Conservation (phyloP, 2,113 vertebrate genomes). For the Lampris incognitus region DNA sequence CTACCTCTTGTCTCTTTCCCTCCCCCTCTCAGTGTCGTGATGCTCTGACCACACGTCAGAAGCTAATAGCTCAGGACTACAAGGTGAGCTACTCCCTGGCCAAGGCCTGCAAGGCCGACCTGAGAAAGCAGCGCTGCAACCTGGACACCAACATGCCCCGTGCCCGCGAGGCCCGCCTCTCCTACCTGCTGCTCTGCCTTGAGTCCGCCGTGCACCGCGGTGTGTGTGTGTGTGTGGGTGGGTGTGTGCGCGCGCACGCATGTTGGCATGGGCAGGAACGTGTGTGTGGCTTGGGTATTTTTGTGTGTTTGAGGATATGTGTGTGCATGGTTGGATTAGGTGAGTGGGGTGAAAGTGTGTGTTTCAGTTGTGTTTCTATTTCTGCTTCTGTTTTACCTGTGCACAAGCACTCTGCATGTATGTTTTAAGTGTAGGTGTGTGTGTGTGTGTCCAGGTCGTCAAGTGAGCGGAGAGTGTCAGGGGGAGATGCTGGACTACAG, state of each 20-base stretch:
- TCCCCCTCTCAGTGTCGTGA: constrained; percentile 87
- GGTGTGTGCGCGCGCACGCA: too few relatives aligned
- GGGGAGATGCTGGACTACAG: constrained; percentile 98
- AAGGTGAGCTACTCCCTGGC: constrained; percentile 96
- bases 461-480: constrained; percentile 95
- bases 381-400: too few relatives aligned
- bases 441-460: constrained; percentile 82
- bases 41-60: constrained; percentile 94
- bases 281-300: not conserved
- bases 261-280: not conserved
- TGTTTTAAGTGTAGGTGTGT: not conserved
- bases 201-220: constrained; percentile 96
- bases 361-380: not conserved
- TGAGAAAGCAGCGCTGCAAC: constrained; percentile 94
- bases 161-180: constrained; percentile 93
- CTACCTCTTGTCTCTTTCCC: too few relatives aligned
- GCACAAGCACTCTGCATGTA: too few relatives aligned
- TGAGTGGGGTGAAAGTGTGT: not conserved
- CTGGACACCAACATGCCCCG: constrained; percentile 93
- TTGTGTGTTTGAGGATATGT: not conserved
- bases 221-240: constrained; percentile 37
- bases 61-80: constrained; percentile 97
- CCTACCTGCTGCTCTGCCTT: constrained; percentile 95
- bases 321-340: not conserved
- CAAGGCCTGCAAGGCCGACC: constrained; percentile 94